Evolutionary conservation across 2,797 vertebrate genomes (phyloP), one percentile per base, ranked within the genome.

Genomic region (Sebastes taczanowskii): DNA sequence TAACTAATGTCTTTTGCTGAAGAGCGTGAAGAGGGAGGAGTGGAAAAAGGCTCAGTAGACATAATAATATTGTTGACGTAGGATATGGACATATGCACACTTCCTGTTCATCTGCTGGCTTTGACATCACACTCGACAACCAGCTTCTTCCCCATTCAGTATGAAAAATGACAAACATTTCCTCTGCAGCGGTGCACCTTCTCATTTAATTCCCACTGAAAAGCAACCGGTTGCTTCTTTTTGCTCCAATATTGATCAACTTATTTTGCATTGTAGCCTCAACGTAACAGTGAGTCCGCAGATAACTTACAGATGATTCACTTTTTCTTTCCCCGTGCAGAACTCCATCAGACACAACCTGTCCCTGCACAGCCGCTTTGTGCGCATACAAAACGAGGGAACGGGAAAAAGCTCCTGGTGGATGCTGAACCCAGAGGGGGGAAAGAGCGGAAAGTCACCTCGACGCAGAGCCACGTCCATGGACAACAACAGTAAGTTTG

Each of bases 321-420:
- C 25, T 81, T 35, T 74, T 65, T 59, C 71, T 46, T 8, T 16
- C 16, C 62, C 60, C 87, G 49, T 88, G 13, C 95, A 99, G 99
- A 99, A 99, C 90, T 99, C 99, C 65, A 99, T 99, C 92, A 97
- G 99, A 82, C 99, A 99, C 91, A 99, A 99, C 87, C 89, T 99
- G 80, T 99, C 99, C 4, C 95, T 99, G 83, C 99, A 99, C 91
- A 99, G 98, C 92, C 98, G 98, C 78, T 99, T 99, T 71, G 94
- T 99, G 80, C 96, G 98, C 32, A 97, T 99, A 58, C 98, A 99
- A 93, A 99, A 99, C 14, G 98, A 99, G 88, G 98, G 99, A 53
- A 99, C 98, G 0, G 99, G 99, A 18, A 99, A 99, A 93, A 99
- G 99, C 92, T 99, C 99, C 25, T 99, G 99, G 99, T 99, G 99